Conservation (phyloP, 2,113 vertebrate genomes). For the Myodes glareolus region DNA sequence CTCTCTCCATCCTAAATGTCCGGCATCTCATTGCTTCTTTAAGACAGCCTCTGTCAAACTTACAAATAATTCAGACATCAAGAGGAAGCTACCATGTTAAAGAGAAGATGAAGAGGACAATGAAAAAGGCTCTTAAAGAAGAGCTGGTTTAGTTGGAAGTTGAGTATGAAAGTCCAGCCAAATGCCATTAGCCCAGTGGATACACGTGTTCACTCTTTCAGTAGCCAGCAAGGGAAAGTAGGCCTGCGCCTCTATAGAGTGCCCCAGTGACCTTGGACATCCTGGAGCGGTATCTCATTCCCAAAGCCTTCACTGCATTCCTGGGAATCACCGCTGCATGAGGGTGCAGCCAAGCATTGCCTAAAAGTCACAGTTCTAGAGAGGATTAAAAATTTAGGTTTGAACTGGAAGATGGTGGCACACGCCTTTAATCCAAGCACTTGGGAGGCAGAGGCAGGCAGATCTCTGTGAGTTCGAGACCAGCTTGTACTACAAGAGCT, state of each 20-base stretch:
- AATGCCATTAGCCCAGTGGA: not conserved
- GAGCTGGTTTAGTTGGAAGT: not conserved
- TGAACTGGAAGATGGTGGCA: not conserved
- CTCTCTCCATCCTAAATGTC: not conserved
- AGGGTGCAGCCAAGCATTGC: not conserved
- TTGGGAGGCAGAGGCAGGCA: too few relatives aligned
- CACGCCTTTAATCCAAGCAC: too few relatives aligned
- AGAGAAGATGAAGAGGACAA: not conserved
- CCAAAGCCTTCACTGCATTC: not conserved
- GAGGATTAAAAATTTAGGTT: not conserved
- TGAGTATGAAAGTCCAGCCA: not conserved
- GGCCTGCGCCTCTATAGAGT: not conserved
- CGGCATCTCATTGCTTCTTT: not conserved
- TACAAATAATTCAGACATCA: not conserved
- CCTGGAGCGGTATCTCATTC: not conserved
- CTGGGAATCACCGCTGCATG: not conserved
- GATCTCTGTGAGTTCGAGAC: too few relatives aligned
- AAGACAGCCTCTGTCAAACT: not conserved
- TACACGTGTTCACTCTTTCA: not conserved
- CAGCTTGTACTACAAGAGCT: too few relatives aligned
- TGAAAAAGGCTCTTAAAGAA: not conserved
- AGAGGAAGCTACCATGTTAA: not conserved
- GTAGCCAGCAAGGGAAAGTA: not conserved
- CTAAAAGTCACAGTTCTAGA: conserved; percentile 1
- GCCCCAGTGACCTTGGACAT: not conserved